Conservation (phyloP, 2,888 invertebrate genomes). For the Zelleria hepariella region DNA sequence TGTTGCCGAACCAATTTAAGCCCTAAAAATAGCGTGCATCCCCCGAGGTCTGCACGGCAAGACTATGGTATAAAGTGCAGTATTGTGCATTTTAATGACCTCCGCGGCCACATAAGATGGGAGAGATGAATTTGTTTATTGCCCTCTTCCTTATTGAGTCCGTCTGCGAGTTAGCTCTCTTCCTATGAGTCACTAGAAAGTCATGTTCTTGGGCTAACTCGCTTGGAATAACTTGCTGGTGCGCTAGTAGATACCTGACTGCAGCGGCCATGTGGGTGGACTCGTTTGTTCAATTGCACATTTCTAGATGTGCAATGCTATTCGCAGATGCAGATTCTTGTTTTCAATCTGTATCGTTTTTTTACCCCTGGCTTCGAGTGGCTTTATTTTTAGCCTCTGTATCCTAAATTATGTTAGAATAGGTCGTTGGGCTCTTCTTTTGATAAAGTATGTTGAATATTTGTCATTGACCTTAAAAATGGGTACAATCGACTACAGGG, state of each 20-base stretch:
- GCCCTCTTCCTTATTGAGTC: conserved; percentile 71
- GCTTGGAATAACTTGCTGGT: conserved; percentile 49
- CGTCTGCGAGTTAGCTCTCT: conserved; percentile 70
- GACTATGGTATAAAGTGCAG: conserved; percentile 60
- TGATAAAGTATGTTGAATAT: not conserved
- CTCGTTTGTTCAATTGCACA: conserved; percentile 21
- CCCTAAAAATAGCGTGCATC: conserved; percentile 60
- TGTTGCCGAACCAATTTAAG: conserved; percentile 66
- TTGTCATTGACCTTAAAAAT: not conserved
- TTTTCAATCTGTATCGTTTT: not conserved
- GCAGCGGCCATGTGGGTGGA: conserved; percentile 38
- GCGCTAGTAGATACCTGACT: conserved; percentile 22
- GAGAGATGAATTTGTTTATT: conserved; percentile 72
- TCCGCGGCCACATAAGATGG: conserved; percentile 63
- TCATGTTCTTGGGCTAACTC: conserved; percentile 62
- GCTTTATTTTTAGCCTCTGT: not conserved
- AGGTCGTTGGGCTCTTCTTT: not conserved
- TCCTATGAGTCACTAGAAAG: conserved; percentile 72
- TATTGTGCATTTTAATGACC: conserved; percentile 69
- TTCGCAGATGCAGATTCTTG: conserved; percentile 2
- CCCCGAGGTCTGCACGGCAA: conserved; percentile 39
- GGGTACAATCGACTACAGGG: not conserved
- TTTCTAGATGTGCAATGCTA: not conserved
- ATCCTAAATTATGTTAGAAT: not conserved
- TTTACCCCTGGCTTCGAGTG: not conserved